phyloP scores from a whole-genome alignment of 2,797 vertebrate species.

The Hoplostethus mediterraneus region DNA sequence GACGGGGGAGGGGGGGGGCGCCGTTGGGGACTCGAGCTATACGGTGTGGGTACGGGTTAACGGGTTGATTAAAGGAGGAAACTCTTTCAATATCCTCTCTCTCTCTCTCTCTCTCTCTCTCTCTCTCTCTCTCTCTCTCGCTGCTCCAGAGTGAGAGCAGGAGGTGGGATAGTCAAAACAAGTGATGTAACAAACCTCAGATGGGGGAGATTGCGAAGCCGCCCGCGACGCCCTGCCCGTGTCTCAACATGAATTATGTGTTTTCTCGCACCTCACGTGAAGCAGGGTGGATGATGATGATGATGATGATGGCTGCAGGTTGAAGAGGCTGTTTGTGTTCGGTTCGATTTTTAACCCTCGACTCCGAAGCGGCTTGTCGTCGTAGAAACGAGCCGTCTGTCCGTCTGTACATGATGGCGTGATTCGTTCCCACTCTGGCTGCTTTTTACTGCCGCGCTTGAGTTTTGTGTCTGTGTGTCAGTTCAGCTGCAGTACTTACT shows the following conservation, averaged over 20 bases:
- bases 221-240: conserved; percentile 45
- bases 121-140: neutral
- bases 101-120: neutral
- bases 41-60: conserved; percentile 60
- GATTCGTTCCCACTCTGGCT: conserved; percentile 49
- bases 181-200: conserved; percentile 69
- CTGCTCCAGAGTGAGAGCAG: conserved; percentile 29
- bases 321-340: neutral
- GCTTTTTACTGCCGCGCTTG: neutral
- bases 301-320: neutral
- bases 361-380: conserved; percentile 24
- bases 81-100: conserved; percentile 44
- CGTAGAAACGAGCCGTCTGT: conserved; percentile 1
- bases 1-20: conserved; percentile 2
- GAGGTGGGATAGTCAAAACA: conserved; percentile 75
- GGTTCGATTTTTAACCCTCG: neutral
- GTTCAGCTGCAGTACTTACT: too few relatives aligned
- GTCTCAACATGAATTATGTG: conserved; percentile 61
- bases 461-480: conserved; percentile 14
- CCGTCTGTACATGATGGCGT: conserved; percentile 32
- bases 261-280: conserved; percentile 24
- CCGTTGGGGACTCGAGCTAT: conserved; percentile 34
- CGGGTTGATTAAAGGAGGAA: conserved; percentile 60
- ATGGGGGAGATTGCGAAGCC: conserved; percentile 65
- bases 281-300: conserved; percentile 13